Percentiles rank a stretch among this genome's conserved stretches.
Evolutionary conservation across 2,888 invertebrate genomes (phyloP).

Genomic region (Rhagophthalmus giganteus): DNA sequence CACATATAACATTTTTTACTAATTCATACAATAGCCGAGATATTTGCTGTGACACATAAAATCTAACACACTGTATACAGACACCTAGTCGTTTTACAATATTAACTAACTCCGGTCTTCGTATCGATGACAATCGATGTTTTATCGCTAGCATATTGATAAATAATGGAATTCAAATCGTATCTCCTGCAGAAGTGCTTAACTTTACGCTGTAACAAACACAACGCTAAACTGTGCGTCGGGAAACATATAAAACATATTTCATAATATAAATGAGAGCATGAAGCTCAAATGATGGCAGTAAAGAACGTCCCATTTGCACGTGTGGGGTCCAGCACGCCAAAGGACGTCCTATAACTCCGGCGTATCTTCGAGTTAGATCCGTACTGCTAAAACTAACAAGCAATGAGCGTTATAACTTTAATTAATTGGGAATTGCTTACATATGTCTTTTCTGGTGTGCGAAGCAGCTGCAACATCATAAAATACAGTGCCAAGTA

Average conservation of each 20-base stretch:
- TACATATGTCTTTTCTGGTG: constrained; percentile 27
- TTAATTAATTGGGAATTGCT: constrained; percentile 34
- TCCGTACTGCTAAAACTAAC: constrained; percentile 34
- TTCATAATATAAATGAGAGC: constrained; percentile 35
- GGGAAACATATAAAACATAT: constrained; percentile 24
- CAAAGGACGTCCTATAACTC: constrained; percentile 34
- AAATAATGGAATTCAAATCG: constrained; percentile 10
- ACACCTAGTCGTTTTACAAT: too few species aligned
- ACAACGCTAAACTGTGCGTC: constrained; percentile 20
- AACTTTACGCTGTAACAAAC: constrained; percentile 24
- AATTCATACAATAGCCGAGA: too few species aligned
- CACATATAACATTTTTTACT: too few species aligned
- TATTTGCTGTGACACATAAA: too few species aligned
- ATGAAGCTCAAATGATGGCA: constrained; percentile 35
- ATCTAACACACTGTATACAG: too few species aligned
- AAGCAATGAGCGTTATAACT: constrained; percentile 32
- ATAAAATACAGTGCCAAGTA: constrained; percentile 16
- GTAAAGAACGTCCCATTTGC: constrained; percentile 34
- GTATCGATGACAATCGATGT: constrained; percentile 7
- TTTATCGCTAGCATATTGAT: constrained; percentile 8
- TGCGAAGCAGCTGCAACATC: constrained; percentile 25
- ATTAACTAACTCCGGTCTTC: too few species aligned
- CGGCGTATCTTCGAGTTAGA: constrained; percentile 37
- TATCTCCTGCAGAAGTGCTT: constrained; percentile 11
- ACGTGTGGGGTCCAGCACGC: constrained; percentile 40